Percentiles rank a stretch among this genome's conserved stretches.
Evolutionary conservation across 1,140 invertebrate species (phyloP).

Genomic region (Lysiphlebus fabarum): DNA sequence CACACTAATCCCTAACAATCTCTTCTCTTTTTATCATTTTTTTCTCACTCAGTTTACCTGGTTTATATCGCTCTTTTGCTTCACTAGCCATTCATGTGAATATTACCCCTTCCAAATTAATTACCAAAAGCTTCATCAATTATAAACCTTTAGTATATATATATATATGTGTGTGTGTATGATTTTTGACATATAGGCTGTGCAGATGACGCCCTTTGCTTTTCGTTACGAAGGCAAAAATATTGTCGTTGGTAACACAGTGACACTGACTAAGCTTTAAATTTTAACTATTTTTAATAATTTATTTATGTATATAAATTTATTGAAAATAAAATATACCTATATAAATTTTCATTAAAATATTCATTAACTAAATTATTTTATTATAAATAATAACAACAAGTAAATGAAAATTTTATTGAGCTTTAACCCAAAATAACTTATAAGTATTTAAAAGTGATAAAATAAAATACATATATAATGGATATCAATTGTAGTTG

Average conservation of each 20-base stretch:
- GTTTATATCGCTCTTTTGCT: constrained; percentile 43
- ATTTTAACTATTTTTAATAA: too few relatives aligned
- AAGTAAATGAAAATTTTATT: too few relatives aligned
- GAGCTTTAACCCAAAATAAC: too few relatives aligned
- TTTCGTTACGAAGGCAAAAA: background rate
- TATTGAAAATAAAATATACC: too few relatives aligned
- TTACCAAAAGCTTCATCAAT: constrained; percentile 53
- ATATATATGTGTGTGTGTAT: constrained; percentile 33
- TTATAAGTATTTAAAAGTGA: too few relatives aligned
- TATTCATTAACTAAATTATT: too few relatives aligned
- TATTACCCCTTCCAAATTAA: constrained; percentile 42
- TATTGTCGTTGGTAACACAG: background rate
- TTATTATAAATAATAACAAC: too few relatives aligned
- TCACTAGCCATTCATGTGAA: constrained; percentile 17
- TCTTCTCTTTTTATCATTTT: background rate
- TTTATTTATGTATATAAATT: too few relatives aligned
- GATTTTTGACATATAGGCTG: constrained; percentile 52
- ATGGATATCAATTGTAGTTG: background rate
- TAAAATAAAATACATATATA: background rate
- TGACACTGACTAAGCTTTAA: background rate
- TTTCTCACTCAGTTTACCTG: constrained; percentile 5
- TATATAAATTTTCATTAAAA: too few relatives aligned
- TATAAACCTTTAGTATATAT: constrained; percentile 36
- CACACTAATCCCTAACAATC: too few relatives aligned
- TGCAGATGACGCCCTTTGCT: constrained; percentile 44